Conservation (phyloP, 2,888 invertebrate species). For the Hypercompe scribonia region DNA sequence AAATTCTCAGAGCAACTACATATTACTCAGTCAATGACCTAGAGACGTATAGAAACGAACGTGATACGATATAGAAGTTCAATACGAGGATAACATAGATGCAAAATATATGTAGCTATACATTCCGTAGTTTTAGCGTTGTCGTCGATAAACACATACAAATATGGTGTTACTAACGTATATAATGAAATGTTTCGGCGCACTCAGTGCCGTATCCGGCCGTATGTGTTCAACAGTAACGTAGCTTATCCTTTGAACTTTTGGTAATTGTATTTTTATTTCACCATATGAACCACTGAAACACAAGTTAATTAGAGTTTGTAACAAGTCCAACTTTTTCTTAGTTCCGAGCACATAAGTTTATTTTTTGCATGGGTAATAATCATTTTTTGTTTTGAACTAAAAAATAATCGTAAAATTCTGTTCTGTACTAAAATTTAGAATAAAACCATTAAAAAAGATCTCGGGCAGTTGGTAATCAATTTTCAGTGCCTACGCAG, state of each 20-base stretch:
- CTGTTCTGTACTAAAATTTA: neutral
- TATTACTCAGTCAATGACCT: conserved; percentile 12
- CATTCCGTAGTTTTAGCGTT: conserved; percentile 26
- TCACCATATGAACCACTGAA: conserved; percentile 76
- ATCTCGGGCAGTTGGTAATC: neutral
- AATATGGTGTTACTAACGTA: conserved; percentile 65
- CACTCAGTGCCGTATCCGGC: conserved; percentile 76
- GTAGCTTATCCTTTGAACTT: conserved; percentile 52
- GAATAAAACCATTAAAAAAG: neutral
- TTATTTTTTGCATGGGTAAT: neutral
- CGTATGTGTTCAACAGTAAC: conserved; percentile 76
- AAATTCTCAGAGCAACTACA: neutral
- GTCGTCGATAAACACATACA: conserved; percentile 29
- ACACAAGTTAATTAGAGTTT: conserved; percentile 22
- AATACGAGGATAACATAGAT: neutral
- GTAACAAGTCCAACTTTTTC: neutral
- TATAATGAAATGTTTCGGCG: conserved; percentile 74
- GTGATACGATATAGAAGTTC: neutral
- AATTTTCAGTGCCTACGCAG: too few species aligned
- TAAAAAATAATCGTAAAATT: neutral
- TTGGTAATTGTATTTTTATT: conserved; percentile 68
- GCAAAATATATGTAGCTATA: neutral
- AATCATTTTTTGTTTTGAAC: neutral
- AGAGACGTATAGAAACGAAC: conserved; percentile 10
- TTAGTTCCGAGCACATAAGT: neutral